Evolutionary conservation across 2,113 vertebrate species (phyloP).

Genomic region (Echinops telfairi): DNA sequence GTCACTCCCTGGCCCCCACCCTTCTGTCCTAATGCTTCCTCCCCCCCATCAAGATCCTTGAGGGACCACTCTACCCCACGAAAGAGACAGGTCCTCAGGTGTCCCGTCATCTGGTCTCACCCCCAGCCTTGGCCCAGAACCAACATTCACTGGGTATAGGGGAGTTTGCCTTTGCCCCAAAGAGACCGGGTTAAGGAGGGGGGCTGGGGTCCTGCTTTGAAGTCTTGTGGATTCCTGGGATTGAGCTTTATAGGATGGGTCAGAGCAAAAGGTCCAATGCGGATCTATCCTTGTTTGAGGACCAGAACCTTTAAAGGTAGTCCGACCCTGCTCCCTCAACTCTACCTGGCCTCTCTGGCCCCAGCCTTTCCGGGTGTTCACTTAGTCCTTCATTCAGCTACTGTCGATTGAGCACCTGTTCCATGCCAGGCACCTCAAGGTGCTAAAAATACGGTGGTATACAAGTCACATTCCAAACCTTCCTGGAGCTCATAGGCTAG

Average conservation of each 20-base stretch:
- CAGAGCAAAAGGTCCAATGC: constrained; percentile 44
- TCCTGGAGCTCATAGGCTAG: constrained; percentile 23
- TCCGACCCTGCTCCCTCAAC: neutral
- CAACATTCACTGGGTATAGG: constrained; percentile 51
- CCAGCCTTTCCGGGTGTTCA: constrained; percentile 53
- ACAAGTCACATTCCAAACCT: constrained; percentile 33
- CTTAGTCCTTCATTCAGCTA: constrained; percentile 64
- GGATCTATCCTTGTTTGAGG: constrained; percentile 41
- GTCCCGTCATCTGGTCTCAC: constrained; percentile 41
- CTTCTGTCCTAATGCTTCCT: constrained; percentile 65
- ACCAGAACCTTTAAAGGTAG: constrained; percentile 55
- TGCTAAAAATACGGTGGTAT: constrained; percentile 63
- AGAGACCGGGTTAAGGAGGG: constrained; percentile 38
- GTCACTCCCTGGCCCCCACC: constrained; percentile 67
- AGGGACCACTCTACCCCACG: constrained; percentile 64
- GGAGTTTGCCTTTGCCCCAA: constrained; percentile 58
- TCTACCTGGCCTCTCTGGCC: constrained; percentile 54
- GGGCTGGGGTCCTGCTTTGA: constrained; percentile 18
- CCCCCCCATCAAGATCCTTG: constrained; percentile 33
- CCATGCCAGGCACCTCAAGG: constrained; percentile 59
- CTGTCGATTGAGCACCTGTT: constrained; percentile 50
- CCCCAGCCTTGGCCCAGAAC: constrained; percentile 56
- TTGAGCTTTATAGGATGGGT: constrained; percentile 19
- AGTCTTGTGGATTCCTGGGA: constrained; percentile 55
- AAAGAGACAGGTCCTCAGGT: constrained; percentile 62